A percentile compares a stretch with the other conserved stretches of the same genome.
These are phyloP conservation scores for Botia kubotai DNA, from an alignment of 2,797 vertebrate species.

Conservation along the genomic window DNA sequence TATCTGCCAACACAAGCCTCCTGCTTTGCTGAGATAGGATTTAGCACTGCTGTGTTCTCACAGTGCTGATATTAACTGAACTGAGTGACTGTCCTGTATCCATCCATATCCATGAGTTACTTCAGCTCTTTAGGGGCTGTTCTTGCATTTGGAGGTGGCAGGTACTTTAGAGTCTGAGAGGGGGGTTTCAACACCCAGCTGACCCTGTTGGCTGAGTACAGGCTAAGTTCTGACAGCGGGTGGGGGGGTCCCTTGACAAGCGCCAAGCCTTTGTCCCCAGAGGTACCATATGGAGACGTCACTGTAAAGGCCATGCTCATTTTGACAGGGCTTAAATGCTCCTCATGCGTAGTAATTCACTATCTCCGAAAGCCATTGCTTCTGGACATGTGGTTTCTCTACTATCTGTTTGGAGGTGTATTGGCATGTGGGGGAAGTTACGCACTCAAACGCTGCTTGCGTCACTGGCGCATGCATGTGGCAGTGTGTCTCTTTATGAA, in stretches of 20 bases:
- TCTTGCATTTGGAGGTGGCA: constrained; percentile 25
- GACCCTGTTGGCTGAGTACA: constrained; percentile 38
- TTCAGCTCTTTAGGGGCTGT: constrained; percentile 27
- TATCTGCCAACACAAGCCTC: constrained; percentile 40
- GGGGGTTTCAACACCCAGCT: constrained; percentile 36
- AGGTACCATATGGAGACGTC: constrained; percentile 45
- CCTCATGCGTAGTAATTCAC: constrained; percentile 40
- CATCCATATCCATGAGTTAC: constrained; percentile 8
- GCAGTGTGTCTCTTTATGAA: constrained; percentile 23
- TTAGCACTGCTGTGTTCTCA: constrained; percentile 16
- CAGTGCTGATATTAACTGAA: constrained; percentile 31
- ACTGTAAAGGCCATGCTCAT: constrained; percentile 37
- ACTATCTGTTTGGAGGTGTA: constrained; percentile 1
- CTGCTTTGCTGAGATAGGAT: constrained; percentile 40
- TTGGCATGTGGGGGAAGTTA: not conserved
- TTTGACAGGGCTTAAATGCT: constrained; percentile 53
- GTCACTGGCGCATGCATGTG: constrained; percentile 24
- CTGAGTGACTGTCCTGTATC: constrained; percentile 7
- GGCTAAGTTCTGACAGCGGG: constrained; percentile 2
- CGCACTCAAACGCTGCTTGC: not conserved
- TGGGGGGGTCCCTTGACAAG: not conserved
- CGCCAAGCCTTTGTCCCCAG: constrained; percentile 23
- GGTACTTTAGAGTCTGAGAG: constrained; percentile 24
- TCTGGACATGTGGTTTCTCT: constrained; percentile 20
- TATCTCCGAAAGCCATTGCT: constrained; percentile 10